Evolutionary conservation across 2,797 vertebrate genomes (phyloP).

Genomic region (Phrynocephalus forsythii): DNA sequence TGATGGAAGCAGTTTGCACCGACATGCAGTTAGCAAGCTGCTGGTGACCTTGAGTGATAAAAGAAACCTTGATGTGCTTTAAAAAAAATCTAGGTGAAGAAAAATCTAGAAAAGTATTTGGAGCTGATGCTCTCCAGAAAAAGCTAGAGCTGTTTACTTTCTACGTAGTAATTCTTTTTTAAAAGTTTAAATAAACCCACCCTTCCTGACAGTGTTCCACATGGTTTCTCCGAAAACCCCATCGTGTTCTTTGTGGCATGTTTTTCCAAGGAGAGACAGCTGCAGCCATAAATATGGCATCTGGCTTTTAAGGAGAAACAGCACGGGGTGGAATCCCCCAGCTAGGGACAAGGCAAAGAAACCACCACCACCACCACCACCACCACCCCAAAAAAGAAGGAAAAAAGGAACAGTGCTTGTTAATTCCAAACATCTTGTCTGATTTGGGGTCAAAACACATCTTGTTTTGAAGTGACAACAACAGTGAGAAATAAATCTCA

Average conservation of each 20-base stretch:
- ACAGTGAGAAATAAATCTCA: too few relatives aligned
- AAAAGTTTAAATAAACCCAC: constrained; percentile 5
- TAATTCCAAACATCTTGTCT: not conserved
- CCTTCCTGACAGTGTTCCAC: constrained; percentile 39
- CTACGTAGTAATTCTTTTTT: not conserved
- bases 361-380: too few relatives aligned
- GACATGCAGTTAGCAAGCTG: constrained; percentile 37
- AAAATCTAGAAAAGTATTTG: too few relatives aligned
- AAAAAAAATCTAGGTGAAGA: not conserved
- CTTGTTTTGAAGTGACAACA: too few relatives aligned
- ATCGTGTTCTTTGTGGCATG: constrained; percentile 55
- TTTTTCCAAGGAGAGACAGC: constrained; percentile 54
- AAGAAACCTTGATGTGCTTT: not conserved
- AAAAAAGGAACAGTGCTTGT: constrained; percentile 14
- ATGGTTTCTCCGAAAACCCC: constrained; percentile 41
- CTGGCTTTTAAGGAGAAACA: constrained; percentile 34
- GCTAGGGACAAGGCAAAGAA: not conserved
- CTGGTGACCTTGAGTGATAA: constrained; percentile 4
- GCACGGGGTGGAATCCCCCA: constrained; percentile 25
- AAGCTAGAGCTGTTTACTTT: not conserved
- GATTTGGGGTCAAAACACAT: too few relatives aligned
- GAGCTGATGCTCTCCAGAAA: not conserved
- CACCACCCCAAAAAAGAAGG: not conserved
- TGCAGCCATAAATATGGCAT: constrained; percentile 56
- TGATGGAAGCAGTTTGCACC: not conserved